Percentiles rank a stretch among this genome's conserved stretches.
Conservation (phyloP, 2,113 vertebrate genomes). For the Poeciliopsis occidentalis region DNA sequence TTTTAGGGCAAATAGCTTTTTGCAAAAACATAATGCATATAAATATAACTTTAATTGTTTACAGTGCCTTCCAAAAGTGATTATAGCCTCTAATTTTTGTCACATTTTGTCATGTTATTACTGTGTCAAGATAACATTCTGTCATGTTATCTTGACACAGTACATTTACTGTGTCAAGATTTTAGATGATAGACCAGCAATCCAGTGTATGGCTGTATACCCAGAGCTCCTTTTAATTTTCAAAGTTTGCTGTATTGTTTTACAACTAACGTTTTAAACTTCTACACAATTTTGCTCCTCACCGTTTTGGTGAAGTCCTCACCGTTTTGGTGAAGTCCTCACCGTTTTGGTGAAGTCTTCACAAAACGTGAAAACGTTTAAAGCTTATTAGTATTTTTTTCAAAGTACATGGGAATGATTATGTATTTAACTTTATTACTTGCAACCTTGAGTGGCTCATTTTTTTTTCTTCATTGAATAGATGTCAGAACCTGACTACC, state of each 20-base stretch:
- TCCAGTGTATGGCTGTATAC: neutral
- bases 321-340: neutral
- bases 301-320: neutral
- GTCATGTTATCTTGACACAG: too few relatives aligned
- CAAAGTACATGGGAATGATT: neutral
- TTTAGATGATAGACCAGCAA: neutral
- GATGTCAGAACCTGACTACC: constrained; percentile 29
- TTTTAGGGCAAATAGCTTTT: neutral
- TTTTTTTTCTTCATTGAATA: constrained; percentile 1
- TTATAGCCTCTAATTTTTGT: neutral
- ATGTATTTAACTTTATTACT: neutral
- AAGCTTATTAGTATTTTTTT: too few relatives aligned
- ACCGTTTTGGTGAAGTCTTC: neutral
- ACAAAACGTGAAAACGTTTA: neutral
- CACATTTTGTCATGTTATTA: neutral
- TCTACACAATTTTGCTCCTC: neutral
- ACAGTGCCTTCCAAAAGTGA: neutral
- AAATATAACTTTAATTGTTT: neutral
- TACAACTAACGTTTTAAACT: neutral
- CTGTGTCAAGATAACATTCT: too few relatives aligned
- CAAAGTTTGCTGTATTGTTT: neutral
- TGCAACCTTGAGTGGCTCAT: neutral
- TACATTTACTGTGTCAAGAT: neutral
- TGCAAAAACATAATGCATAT: neutral
- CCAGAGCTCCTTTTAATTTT: neutral